A percentile compares a stretch with the other conserved stretches of the same genome.
These are phyloP conservation scores for Rhea americana DNA, from an alignment of 2,113 vertebrate genomes.

Conservation along the genomic window DNA sequence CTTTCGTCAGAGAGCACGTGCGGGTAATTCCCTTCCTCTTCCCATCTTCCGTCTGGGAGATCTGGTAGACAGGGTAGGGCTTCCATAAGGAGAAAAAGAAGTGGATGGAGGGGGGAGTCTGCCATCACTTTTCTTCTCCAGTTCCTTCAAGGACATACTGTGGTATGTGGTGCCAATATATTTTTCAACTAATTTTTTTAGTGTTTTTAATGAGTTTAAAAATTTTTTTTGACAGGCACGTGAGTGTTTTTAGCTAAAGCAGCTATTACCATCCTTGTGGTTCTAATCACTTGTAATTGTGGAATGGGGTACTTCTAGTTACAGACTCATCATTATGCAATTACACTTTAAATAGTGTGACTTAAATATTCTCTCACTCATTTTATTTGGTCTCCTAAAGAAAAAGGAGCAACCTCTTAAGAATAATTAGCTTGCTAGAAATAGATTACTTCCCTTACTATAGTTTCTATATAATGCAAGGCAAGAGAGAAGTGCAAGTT, in stretches of 20 bases:
- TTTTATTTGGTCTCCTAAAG: slow-evolving; percentile 60
- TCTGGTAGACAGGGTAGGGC: neutral
- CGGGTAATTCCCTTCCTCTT: neutral
- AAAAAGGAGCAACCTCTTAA: slow-evolving; percentile 3
- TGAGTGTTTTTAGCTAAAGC: neutral
- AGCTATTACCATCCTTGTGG: neutral
- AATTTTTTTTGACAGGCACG: neutral
- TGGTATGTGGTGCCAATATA: neutral
- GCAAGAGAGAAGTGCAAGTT: slow-evolving; percentile 10
- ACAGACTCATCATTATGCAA: neutral
- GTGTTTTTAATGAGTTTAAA: neutral
- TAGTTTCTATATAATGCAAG: neutral
- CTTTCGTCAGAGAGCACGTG: neutral
- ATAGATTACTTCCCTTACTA: neutral
- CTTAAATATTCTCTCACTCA: slow-evolving; percentile 46
- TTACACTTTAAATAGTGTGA: slow-evolving; percentile 29
- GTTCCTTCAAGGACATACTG: neutral
- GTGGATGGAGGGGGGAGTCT: no score
- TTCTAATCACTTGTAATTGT: slow-evolving; percentile 24
- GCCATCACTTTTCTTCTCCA: neutral
- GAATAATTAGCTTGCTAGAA: slow-evolving; percentile 53
- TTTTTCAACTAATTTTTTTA: neutral
- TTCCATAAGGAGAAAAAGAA: neutral
- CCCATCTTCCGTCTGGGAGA: neutral
- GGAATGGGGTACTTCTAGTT: slow-evolving; percentile 4